phyloP scores from a whole-genome alignment of 2,888 invertebrate species.

The Oscheius sp. region DNA sequence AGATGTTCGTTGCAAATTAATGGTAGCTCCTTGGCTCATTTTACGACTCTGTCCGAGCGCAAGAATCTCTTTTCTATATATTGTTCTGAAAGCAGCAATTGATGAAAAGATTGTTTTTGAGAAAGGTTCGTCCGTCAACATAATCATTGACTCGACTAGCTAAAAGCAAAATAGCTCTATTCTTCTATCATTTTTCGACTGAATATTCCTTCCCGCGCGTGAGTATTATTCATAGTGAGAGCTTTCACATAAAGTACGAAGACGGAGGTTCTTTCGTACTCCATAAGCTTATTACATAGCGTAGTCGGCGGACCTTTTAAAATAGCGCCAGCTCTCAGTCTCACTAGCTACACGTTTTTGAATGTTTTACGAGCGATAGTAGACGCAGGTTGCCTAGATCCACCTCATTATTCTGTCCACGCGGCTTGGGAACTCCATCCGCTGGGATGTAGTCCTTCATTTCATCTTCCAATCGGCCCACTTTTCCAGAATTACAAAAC shows the following conservation, averaged over 20 bases:
- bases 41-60: no score
- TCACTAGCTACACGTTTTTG: no score
- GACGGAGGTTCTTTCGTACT: no score
- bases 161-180: background rate
- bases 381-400: background rate
- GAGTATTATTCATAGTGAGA: no score
- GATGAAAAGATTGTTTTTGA: conserved; percentile 21
- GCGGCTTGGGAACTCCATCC: no score
- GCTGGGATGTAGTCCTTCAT: no score
- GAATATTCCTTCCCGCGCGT: background rate
- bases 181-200: background rate
- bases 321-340: no score
- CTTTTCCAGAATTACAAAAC: background rate
- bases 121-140: background rate
- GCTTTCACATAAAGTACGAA: no score
- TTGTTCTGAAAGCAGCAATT: background rate
- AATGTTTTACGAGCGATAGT: no score
- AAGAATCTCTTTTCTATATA: background rate
- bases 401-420: no score
- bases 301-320: no score
- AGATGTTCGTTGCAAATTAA: conserved; percentile 14
- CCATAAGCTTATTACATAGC: no score
- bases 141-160: conserved; percentile 13
- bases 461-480: background rate
- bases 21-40: background rate